Evolutionary conservation across 2,797 vertebrate genomes (phyloP), one percentile per base, ranked within the genome.

Genomic region (Propithecus deckenii): DNA sequence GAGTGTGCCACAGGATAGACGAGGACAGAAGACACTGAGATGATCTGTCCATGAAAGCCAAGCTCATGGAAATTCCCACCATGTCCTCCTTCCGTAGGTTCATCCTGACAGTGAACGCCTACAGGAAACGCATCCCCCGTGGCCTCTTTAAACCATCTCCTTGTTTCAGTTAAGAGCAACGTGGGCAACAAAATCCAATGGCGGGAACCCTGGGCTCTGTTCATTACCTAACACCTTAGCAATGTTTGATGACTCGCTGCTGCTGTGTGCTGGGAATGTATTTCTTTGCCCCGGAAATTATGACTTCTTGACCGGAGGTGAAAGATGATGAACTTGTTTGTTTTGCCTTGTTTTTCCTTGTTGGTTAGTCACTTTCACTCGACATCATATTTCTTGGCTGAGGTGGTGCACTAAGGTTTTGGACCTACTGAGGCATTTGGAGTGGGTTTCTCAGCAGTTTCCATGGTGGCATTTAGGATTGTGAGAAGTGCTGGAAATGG

Each of bases 151-250:
- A 76, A 46, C 59, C 32, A 0, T 23, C 89, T 75, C 50, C 89
- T 57, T 14, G 23, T 32, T 79, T 22, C 57, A 30, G 1, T 63
- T 18, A 69, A 76, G 38, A 23, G 7, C 46, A 18, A 4, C 5
- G 1, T 4, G 23, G 76, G 41, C 25, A 5, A 7, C 30, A 41
- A 69, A 55, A 8, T 18, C 35, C 12, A 0, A 0, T 0, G 2
- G 32, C 11, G 25, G 25, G 25, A 78, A 15, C 57, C 23, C 76
- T 18, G 18, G 59, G 17, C 76, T n/a, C 74, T 50, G 52, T n/a
- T 35, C 4, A 15, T n/a, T 35, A 7, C 43, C 48, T 20, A 3
- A 20, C 76, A 35, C n/a, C 50, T 80, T 20, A 7, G 61, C 5
- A 0, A 1, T 14, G 30, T n/a, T 41, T 4, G 22, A 20, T 20